phyloP scores from a whole-genome alignment of 1,140 invertebrate genomes.

The Zaprionus ghesquierei region DNA sequence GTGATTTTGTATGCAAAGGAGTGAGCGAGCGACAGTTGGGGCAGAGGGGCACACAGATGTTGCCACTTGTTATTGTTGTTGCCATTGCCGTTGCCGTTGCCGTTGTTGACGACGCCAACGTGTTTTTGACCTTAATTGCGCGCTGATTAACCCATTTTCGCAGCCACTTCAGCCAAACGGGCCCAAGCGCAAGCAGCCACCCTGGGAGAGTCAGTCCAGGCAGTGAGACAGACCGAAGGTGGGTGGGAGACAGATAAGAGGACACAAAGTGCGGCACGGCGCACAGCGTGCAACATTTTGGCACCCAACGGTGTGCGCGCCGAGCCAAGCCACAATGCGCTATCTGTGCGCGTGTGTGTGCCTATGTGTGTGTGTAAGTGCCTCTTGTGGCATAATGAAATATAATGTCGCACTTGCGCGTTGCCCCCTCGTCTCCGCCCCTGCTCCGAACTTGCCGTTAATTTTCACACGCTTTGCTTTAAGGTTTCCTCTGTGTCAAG shows the following conservation, averaged over 20 bases:
- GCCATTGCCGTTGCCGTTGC: neutral
- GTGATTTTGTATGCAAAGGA: conserved; percentile 58
- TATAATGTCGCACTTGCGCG: conserved; percentile 3
- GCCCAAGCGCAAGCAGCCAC: neutral
- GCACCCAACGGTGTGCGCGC: conserved; percentile 5
- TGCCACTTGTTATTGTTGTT: neutral
- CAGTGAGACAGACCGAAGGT: neutral
- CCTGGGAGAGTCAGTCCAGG: neutral
- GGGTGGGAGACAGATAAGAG: conserved; percentile 27
- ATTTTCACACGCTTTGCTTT: neutral
- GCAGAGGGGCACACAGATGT: conserved; percentile 12
- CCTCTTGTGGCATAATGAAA: conserved; percentile 3
- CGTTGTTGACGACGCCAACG: conserved; percentile 55
- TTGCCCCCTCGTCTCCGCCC: neutral
- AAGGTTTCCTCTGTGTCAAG: neutral
- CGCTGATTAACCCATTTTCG: conserved; percentile 70
- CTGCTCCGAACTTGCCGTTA: too few species aligned
- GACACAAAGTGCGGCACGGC: neutral
- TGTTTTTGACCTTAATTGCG: conserved; percentile 77
- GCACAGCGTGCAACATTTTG: conserved; percentile 35
- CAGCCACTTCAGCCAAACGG: conserved; percentile 43
- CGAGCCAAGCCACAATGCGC: neutral
- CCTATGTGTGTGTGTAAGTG: conserved; percentile 3
- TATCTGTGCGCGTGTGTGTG: too few species aligned
- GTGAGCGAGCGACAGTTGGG: neutral